Base-by-base conservation (phyloP, 2,113 vertebrate species). In the Oostethus manadensis region DNA sequence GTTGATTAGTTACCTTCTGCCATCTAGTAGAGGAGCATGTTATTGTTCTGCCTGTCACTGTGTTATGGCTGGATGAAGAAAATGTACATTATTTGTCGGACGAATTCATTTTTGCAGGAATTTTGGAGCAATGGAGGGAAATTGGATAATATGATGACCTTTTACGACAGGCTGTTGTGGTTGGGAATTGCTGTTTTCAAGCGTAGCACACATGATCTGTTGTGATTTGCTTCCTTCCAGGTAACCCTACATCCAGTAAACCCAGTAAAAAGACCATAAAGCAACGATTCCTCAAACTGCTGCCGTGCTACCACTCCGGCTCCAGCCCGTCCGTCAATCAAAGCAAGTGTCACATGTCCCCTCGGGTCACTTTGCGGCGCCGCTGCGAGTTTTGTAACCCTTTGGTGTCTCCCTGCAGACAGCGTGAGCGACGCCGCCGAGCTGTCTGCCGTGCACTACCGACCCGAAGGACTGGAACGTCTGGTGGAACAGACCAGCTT, bases 401-500 rank as follows among this genome's bases (percentile, higher is more conserved):
- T 33, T 26, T 38, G 2, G 8, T 17, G 6, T 51, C 23, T 71
- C 40, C 22, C 13, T 50, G 9, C 91, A 98, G 96, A 92, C 76
- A 94, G 93, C 49, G 76, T 88, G 60, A 80, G 87, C 38, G 95
- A 95, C 74, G 95, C 96, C 2, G 92, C 89, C 76, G 94, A 97
- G 58, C 81, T 90, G 57, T 91, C 93, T 8, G 92, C 92, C 0
- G 91, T 93, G 66, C 92, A 92, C 68, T 91, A 93, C 81, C 92
- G 94, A 63, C 95, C 95, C 0, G 94, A 97, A 76, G 91, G 93
- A 17, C 89, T 98, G 76, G 94, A 97, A 56, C 90, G 90, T 58
- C 91, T 99, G 8, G 90, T 92, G 33, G 89, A 93, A 55, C 93
- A 93, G 87, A 95, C 93, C 85, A 94, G 91, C 78, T 99, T 99